phyloP scores from a whole-genome alignment of 1,140 invertebrate genomes.

The Gryon sp. region DNA sequence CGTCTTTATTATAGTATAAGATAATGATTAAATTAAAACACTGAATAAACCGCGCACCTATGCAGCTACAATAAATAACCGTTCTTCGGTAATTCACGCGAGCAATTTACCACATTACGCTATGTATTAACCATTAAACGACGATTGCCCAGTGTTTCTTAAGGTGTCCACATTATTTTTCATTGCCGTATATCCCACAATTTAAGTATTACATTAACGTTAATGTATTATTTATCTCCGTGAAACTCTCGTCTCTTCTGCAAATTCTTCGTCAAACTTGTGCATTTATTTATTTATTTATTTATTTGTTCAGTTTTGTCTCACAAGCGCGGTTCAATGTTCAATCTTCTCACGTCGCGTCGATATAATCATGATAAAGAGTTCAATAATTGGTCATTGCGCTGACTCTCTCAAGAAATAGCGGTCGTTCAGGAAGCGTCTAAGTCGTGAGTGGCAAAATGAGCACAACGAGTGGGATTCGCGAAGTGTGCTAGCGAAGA shows the following conservation, averaged over 20 bases:
- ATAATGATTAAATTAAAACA: constrained; percentile 47
- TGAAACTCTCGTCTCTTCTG: neutral
- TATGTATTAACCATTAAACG: constrained; percentile 33
- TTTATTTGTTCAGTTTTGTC: neutral
- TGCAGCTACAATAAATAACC: constrained; percentile 22
- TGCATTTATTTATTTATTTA: neutral
- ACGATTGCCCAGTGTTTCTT: constrained; percentile 23
- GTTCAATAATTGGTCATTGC: constrained; percentile 33
- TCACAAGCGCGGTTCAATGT: neutral
- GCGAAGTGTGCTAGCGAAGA: constrained; percentile 33
- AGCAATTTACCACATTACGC: constrained; percentile 18
- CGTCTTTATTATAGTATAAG: constrained; percentile 39
- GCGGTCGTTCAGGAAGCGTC: constrained; percentile 26
- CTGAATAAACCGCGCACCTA: constrained; percentile 9
- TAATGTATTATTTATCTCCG: constrained; percentile 39
- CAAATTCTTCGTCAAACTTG: too few species aligned
- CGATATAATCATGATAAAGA: constrained; percentile 15
- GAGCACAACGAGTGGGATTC: constrained; percentile 1
- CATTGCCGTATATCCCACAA: constrained; percentile 42
- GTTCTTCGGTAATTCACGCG: constrained; percentile 7
- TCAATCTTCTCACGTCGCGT: constrained; percentile 5
- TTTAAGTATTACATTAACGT: constrained; percentile 42
- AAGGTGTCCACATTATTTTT: constrained; percentile 33
- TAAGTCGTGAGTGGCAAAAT: neutral
- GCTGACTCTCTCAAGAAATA: constrained; percentile 1